Percentiles rank a stretch among this genome's conserved stretches.
Conservation (phyloP, 1,140 invertebrate species). For the Chrysoperla carnea region DNA sequence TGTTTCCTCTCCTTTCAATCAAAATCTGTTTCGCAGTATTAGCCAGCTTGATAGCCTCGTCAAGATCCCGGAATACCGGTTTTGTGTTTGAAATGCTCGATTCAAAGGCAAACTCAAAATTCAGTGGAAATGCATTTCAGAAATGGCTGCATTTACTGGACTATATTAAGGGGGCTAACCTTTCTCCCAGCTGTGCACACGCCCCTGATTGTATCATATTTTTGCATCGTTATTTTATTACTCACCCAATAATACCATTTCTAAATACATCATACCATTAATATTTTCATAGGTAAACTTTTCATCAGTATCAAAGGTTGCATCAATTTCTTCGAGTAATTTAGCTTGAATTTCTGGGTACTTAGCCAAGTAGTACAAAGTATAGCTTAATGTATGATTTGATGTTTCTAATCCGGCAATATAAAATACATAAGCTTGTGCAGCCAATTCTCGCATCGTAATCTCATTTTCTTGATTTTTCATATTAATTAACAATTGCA, state of each 20-base stretch:
- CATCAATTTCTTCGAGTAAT: conserved; percentile 29
- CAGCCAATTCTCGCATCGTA: conserved; percentile 28
- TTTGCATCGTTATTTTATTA: no score
- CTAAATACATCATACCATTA: conserved; percentile 20
- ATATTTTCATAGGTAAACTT: conserved; percentile 21
- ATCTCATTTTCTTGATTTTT: conserved; percentile 7
- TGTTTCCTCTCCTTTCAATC: no score
- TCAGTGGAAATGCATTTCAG: no score
- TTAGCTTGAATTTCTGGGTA: conserved; percentile 33
- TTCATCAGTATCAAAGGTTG: conserved; percentile 14
- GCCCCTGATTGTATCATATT: no score
- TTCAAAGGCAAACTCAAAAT: no score
- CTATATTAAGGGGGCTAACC: no score
- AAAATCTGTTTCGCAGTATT: no score
- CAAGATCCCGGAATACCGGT: no score
- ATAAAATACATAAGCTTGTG: conserved; percentile 38
- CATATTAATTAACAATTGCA: conserved; percentile 27
- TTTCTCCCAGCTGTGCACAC: no score
- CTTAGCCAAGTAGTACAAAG: conserved; percentile 33
- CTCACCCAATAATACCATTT: conserved; percentile 23
- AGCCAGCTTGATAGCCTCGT: no score
- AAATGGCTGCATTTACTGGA: no score
- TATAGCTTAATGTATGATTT: conserved; percentile 30
- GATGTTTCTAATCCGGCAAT: conserved; percentile 43
- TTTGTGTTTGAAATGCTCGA: no score